A percentile compares a stretch with the other conserved stretches of the same genome.
phyloP scores from a whole-genome alignment of 2,797 vertebrate species.

The Onychomys torridus region DNA sequence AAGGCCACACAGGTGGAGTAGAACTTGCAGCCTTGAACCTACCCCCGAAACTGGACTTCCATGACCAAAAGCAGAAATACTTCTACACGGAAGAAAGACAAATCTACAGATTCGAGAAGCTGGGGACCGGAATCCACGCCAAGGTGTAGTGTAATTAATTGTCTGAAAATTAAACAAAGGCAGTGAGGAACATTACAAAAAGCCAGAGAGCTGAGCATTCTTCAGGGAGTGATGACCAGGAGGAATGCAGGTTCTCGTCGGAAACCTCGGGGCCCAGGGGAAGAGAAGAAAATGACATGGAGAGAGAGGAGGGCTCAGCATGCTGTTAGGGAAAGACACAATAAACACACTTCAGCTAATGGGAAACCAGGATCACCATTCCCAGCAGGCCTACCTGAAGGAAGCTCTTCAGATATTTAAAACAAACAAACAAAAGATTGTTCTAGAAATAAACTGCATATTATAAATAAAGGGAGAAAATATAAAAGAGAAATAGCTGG shows the following conservation, averaged over 20 bases:
- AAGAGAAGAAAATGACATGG: background rate
- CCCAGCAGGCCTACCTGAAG: background rate
- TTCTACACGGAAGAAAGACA: background rate
- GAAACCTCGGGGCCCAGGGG: background rate
- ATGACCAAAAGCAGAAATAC: background rate
- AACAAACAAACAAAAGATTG: no score
- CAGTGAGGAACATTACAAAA: background rate
- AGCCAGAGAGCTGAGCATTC: background rate
- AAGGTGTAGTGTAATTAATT: background rate
- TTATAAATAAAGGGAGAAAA: background rate
- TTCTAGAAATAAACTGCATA: background rate
- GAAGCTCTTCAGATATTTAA: background rate
- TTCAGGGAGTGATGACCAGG: background rate
- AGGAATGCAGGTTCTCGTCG: no score
- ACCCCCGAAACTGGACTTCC: background rate
- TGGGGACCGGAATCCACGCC: background rate
- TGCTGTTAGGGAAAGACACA: background rate
- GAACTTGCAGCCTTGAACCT: background rate
- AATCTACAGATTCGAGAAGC: background rate
- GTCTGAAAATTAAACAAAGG: background rate
- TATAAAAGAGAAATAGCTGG: background rate
- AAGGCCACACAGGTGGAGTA: background rate
- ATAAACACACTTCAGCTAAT: background rate
- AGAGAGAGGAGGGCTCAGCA: background rate
- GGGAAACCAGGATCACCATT: background rate